Base-by-base conservation (phyloP, 2,113 vertebrate genomes). In the Macquaria ambigua region DNA sequence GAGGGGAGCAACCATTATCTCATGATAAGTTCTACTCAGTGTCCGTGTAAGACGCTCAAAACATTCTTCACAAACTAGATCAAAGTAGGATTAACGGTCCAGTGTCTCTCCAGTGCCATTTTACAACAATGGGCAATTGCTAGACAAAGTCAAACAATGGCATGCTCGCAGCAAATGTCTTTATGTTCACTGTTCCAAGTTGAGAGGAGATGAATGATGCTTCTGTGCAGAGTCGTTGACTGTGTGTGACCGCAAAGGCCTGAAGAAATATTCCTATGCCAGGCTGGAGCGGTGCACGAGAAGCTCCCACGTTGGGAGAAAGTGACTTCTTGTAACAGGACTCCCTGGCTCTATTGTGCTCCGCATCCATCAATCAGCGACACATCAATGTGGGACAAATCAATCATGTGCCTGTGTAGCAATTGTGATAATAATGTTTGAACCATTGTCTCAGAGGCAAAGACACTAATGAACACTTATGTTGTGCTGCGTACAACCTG, bases 381-480 rank as follows among this genome's bases (percentile, higher is more conserved):
- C 94, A 99, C 98, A 3, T 99, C 98, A 90, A 99, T 99, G 95
- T 99, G 98, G 90, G 98, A 99, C 93, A 99, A 93, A 94, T 99
- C 98, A 95, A 99, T 97, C 98, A 99, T 99, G 92, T 99, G 98
- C 97, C 98, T 99, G 96, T 59, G 91, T 91, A 46, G 81, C 77
- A 82, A 92, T 81, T 55, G 63, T 78, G 72, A 92, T 77, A 78
- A 86, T 43, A 75, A 79, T 28, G 80, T 81, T 81, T 89, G 41
- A 84, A 52, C 61, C 59, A 53, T 43, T 31, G 39, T 59, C 39
- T 74, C 53, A 71, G 46, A 74, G 85, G 83, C 77, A 52, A 41
- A 77, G 37, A 80, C 20, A 77, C 28, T 52, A 21, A 34, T 69
- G 2, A 34, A 84, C 41, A 81, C 34, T 61, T 25, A 2, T 5